Conservation (phyloP, 1,140 invertebrate species). For the Drosophila ohnishii region DNA sequence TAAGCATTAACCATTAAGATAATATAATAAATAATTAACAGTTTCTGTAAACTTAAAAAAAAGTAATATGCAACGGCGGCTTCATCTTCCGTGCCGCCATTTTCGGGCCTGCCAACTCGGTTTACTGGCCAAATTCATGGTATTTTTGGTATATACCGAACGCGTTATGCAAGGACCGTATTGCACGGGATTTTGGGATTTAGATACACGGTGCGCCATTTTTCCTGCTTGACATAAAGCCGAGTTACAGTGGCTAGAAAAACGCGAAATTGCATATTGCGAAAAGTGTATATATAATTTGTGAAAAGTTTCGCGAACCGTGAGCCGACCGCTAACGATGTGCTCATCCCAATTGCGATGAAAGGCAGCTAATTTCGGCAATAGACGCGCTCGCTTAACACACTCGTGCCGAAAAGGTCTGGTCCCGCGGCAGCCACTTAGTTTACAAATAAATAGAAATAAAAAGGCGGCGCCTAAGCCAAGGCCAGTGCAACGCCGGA, state of each 20-base stretch:
- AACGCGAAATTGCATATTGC: conserved; percentile 61
- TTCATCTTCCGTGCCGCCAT: neutral
- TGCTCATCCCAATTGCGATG: conserved; percentile 44
- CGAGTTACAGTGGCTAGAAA: conserved; percentile 72
- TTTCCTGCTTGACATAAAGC: conserved; percentile 64
- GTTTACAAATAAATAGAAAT: conserved; percentile 48
- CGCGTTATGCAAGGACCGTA: conserved; percentile 21
- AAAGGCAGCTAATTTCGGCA: conserved; percentile 57
- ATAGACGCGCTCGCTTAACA: conserved; percentile 39
- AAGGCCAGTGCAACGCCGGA: conserved; percentile 44
- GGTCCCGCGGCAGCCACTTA: conserved; percentile 20
- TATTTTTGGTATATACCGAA: conserved; percentile 13
- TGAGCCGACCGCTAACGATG: conserved; percentile 22
- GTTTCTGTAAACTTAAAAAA: neutral
- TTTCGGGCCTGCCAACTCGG: conserved; percentile 8
- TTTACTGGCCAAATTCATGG: neutral
- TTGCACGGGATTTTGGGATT: conserved; percentile 18
- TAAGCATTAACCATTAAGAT: neutral
- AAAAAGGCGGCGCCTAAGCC: conserved; percentile 36
- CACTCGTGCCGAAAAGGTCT: conserved; percentile 54
- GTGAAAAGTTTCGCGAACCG: conserved; percentile 29
- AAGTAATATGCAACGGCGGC: neutral
- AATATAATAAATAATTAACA: neutral
- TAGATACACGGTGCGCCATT: conserved; percentile 67
- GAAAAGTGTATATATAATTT: conserved; percentile 56